Evolutionary conservation across 2,888 invertebrate genomes (phyloP).

Genomic region (Hemithea aestivaria): DNA sequence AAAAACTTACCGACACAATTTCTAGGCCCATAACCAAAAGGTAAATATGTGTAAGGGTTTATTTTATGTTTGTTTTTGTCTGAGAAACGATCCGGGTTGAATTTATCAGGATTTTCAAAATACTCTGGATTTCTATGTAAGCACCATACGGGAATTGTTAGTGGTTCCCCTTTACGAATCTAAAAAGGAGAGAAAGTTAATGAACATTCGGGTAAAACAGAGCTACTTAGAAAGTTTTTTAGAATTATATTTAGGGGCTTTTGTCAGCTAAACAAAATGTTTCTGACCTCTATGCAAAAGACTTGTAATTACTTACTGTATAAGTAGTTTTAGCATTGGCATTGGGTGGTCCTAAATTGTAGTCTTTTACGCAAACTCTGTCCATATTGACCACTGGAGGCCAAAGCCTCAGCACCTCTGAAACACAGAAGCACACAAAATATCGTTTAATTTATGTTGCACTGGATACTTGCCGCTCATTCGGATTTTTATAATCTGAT

Average conservation of each 20-base stretch:
- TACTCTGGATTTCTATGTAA: conserved; percentile 41
- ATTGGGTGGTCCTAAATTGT: conserved; percentile 58
- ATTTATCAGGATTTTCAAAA: conserved; percentile 42
- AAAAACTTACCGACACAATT: conserved; percentile 48
- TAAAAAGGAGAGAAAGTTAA: conserved; percentile 19
- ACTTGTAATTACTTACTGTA: too few species aligned
- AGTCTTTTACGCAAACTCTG: conserved; percentile 70
- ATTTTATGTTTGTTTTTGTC: conserved; percentile 42
- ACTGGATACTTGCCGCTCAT: too few species aligned
- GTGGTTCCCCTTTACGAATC: conserved; percentile 45
- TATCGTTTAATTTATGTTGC: too few species aligned
- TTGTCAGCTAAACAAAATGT: too few species aligned
- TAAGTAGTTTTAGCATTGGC: conserved; percentile 23
- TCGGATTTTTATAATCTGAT: too few species aligned
- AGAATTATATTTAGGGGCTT: too few species aligned
- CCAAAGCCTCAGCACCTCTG: conserved; percentile 68
- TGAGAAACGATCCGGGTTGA: conserved; percentile 50
- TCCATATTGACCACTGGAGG: conserved; percentile 58
- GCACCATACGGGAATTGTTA: conserved; percentile 52
- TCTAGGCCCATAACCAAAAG: conserved; percentile 52
- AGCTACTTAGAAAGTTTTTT: too few species aligned
- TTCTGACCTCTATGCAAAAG: too few species aligned
- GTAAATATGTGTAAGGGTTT: conserved; percentile 40
- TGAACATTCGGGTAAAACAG: conserved; percentile 25
- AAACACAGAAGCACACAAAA: too few species aligned